Evolutionary conservation across 2,888 invertebrate species (phyloP), one percentile per base, ranked within the genome.

Genomic region (Lasioglossum morio): DNA sequence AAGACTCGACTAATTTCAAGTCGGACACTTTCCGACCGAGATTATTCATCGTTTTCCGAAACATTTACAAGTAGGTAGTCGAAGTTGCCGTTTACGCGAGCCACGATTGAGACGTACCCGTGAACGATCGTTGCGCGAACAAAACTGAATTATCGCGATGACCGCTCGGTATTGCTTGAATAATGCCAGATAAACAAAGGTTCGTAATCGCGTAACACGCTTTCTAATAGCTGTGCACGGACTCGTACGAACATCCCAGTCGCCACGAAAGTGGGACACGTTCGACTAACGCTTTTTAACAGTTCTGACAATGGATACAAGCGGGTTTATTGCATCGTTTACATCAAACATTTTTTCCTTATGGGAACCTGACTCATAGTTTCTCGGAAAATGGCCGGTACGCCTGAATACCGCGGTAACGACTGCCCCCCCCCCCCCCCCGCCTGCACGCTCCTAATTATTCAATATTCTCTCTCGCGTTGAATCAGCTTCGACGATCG

Each of bases 141-240:
- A 85, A 77, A 82, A 74, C 79, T 74, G 86, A 92, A 88, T 90
- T 88, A 87, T 85, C 88, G 77, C 79, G 89, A 87, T 88, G 85
- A 89, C 88, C 86, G 86, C 77, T 70, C 12, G 12, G 69, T 85
- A 78, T 73, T 81, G 82, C 76, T 77, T 87, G 85, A 86, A 87
- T 89, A 91, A 91, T 86, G 86, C 82, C 80, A 79, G 80, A 86
- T 87, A 88, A 86, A 90, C 88, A 86, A 90, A 90, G 87, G 81
- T 86, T 76, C 63, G 77, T 87, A 89, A 88, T 92, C 91, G 92
- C 90, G 90, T 91, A 93, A 92, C 91, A 89, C 92, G 89, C 92
- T 93, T 92, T 92, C 93, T 92, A 93, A 89, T 89, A 88, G 87
- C 83, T 72, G 75, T 74, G 79, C 84, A 77, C 60, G 89, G 82